Percentiles rank a stretch among this genome's conserved stretches.
Evolutionary conservation across 37 sponge, comb jelly and placozoan genomes (phyloP).

Genomic region (Spongilla lacustris): DNA sequence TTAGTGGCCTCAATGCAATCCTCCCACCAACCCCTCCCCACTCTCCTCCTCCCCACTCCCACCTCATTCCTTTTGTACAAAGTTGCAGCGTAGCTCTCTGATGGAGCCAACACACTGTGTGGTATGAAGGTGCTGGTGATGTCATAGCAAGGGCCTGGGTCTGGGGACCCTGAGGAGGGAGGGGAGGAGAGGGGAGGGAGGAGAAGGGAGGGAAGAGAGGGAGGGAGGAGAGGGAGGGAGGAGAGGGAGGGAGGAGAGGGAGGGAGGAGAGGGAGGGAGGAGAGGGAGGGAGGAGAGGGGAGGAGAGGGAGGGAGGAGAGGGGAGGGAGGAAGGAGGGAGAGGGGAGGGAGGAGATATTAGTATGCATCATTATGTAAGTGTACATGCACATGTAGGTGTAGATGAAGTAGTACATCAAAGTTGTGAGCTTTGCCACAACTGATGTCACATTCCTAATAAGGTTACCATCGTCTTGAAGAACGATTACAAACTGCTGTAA

Average conservation of each 20-base stretch:
- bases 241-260: too few species aligned
- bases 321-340: too few species aligned
- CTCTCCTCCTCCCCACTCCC: not conserved
- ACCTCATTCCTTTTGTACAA: constrained; percentile 26
- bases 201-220: not conserved
- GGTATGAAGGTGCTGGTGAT: constrained; percentile 51
- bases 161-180: constrained; percentile 24
- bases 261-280: not conserved
- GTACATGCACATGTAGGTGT: not conserved
- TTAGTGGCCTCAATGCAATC: not conserved
- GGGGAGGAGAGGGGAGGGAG: not conserved
- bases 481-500: too few species aligned
- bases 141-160: constrained; percentile 64
- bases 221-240: not conserved
- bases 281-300: too few species aligned
- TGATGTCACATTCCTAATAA: not conserved
- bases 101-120: constrained; percentile 75
- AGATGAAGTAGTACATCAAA: not conserved
- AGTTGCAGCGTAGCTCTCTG: constrained; percentile 50
- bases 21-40: too few species aligned
- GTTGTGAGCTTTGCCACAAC: too few species aligned
- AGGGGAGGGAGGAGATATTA: constrained; percentile 33
- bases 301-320: too few species aligned
- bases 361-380: too few species aligned
- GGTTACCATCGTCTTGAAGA: not conserved